These are phyloP conservation scores for Melanerpes formicivorus DNA, from an alignment of 2,113 vertebrate genomes.

Conservation along the genomic window DNA sequence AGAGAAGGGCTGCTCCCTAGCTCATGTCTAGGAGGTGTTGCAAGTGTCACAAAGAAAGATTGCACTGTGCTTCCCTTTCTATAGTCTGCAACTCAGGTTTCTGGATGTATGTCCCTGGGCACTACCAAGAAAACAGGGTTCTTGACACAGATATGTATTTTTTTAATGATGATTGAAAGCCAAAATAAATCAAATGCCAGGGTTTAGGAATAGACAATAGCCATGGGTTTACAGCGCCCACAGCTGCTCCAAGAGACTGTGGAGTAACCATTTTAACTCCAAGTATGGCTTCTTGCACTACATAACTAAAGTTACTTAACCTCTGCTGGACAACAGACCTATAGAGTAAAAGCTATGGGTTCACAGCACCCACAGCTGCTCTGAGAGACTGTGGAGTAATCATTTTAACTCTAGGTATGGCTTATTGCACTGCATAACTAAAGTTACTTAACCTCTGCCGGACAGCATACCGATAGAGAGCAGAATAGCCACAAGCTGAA, in stretches of 20 bases:
- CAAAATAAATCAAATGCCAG: constrained; percentile 44
- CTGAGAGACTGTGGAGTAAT: neutral
- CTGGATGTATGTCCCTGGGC: neutral
- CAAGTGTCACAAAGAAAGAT: neutral
- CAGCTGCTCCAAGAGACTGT: neutral
- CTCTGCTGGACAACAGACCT: neutral
- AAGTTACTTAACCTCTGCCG: neutral
- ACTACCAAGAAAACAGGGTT: constrained; percentile 30
- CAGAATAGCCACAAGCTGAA: neutral
- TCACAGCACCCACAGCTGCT: neutral
- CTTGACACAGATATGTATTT: constrained; percentile 18
- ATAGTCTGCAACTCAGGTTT: neutral
- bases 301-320: neutral
- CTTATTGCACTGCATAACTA: neutral
- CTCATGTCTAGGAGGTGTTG: neutral
- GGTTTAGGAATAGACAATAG: constrained; percentile 20
- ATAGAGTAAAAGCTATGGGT: neutral
- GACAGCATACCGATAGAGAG: neutral
- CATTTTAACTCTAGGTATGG: neutral
- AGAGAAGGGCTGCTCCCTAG: neutral
- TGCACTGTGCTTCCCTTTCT: neutral
- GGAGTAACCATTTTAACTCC: constrained; percentile 8
- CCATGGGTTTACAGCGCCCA: neutral
- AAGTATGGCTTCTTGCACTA: neutral
- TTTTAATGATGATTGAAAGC: constrained; percentile 48